Percentiles rank a stretch among this genome's conserved stretches.
Conservation (phyloP, 92 coral and sea anemone genomes). For the Chrysogorgia sp. region DNA sequence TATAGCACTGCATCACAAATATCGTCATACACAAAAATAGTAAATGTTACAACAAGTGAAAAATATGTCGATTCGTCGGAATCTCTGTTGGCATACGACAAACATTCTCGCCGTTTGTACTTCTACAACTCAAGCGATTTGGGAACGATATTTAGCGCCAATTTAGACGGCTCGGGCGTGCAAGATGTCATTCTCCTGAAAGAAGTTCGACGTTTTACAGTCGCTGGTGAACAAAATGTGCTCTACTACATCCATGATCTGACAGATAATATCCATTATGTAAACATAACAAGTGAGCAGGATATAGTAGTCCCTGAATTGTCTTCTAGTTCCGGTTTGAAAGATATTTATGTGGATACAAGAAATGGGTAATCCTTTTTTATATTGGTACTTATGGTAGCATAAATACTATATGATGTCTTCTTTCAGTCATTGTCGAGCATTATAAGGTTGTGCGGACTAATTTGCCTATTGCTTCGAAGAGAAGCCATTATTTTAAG, state of each 20-base stretch:
- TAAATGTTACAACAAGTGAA: background rate
- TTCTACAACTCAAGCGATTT: conserved; percentile 1
- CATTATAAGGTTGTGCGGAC: no score
- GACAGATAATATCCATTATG: background rate
- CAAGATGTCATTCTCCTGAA: background rate
- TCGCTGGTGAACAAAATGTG: conserved; percentile 3
- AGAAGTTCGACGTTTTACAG: background rate
- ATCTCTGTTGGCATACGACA: background rate
- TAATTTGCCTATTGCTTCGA: background rate
- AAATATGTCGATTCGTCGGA: background rate
- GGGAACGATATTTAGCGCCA: background rate
- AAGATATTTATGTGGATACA: conserved; percentile 15
- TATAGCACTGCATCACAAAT: background rate
- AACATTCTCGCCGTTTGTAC: conserved; percentile 13
- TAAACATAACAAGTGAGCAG: background rate
- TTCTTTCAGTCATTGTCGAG: no score
- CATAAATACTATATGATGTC: no score
- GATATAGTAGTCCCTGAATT: background rate
- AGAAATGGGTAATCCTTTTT: background rate
- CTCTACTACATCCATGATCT: conserved; percentile 5
- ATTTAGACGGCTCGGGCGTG: conserved; percentile 16
- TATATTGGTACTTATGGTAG: no score
- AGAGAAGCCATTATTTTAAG: conserved; percentile 10
- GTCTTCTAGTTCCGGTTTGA: background rate
- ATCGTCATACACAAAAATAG: background rate